Conservation (phyloP, 2,888 invertebrate species). For the Ommatoiulus sabulosus region DNA sequence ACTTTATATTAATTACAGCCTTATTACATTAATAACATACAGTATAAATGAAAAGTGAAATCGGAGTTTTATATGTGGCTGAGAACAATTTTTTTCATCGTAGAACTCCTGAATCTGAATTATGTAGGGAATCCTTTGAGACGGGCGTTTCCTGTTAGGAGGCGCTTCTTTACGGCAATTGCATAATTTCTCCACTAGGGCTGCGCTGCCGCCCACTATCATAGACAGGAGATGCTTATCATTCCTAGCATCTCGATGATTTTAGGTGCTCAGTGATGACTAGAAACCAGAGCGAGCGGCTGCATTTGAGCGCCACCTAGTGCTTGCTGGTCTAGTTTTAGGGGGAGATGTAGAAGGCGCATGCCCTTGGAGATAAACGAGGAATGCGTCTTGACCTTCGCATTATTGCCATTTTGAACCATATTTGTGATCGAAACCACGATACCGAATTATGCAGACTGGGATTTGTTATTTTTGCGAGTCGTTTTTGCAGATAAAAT, state of each 20-base stretch:
- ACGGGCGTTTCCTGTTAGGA: no score
- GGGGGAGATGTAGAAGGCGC: background rate
- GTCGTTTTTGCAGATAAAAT: slow-evolving; percentile 38
- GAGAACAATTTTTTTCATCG: no score
- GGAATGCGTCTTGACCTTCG: slow-evolving; percentile 41
- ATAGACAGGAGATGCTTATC: background rate
- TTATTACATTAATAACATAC: no score
- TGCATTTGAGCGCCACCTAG: slow-evolving; percentile 38
- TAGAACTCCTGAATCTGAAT: no score
- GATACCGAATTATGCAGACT: slow-evolving; percentile 35
- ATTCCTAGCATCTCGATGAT: background rate
- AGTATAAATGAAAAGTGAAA: no score
- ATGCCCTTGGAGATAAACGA: slow-evolving; percentile 13
- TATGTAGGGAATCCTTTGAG: no score
- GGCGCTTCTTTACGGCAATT: no score
- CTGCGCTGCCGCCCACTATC: no score
- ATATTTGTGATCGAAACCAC: slow-evolving; percentile 23
- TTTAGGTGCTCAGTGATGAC: background rate
- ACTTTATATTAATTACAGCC: no score
- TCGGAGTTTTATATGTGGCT: no score
- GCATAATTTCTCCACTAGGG: no score
- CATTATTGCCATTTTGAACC: slow-evolving; percentile 40
- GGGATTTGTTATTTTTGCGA: slow-evolving; percentile 34
- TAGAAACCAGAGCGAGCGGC: background rate
- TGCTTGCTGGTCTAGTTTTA: background rate